phyloP scores from a whole-genome alignment of 2,113 vertebrate species.

The Spizaetus ornatus region DNA sequence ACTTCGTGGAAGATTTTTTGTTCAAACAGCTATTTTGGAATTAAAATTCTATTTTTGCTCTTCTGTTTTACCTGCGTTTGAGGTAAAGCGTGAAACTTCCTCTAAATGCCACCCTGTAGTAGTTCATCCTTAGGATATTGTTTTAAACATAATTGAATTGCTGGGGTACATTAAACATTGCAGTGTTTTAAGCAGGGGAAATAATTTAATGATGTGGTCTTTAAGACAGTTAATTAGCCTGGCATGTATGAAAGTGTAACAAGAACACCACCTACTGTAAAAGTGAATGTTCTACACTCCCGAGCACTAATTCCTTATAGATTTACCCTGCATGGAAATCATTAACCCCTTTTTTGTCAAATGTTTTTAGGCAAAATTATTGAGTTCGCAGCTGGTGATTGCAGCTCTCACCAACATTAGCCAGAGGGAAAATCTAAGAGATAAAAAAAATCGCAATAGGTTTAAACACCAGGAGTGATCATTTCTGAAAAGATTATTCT shows the following conservation, averaged over 20 bases:
- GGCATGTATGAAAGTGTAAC: conserved; percentile 81
- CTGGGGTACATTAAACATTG: conserved; percentile 70
- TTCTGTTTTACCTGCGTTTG: conserved; percentile 22
- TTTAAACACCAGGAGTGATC: neutral
- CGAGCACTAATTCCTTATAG: conserved; percentile 61
- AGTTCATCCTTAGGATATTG: conserved; percentile 51
- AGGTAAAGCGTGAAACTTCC: conserved; percentile 8
- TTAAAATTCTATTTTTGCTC: neutral
- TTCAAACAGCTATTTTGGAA: neutral
- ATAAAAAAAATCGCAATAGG: neutral
- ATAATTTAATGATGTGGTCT: conserved; percentile 77
- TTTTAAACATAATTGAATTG: conserved; percentile 74
- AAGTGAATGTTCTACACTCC: conserved; percentile 77
- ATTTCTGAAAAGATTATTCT: conserved; percentile 23
- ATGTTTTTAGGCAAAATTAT: conserved; percentile 18
- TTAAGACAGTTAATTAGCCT: conserved; percentile 80
- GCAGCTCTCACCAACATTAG: neutral
- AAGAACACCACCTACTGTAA: conserved; percentile 88
- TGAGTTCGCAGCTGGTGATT: neutral
- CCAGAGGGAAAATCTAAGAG: neutral
- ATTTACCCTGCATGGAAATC: conserved; percentile 47
- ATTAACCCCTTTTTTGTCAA: conserved; percentile 70
- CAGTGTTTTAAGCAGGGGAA: conserved; percentile 72
- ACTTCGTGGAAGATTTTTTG: neutral
- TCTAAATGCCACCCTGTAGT: neutral